These are phyloP conservation scores for Helicoverpa assulta DNA, from an alignment of 2,888 invertebrate genomes.

Conservation along the genomic window DNA sequence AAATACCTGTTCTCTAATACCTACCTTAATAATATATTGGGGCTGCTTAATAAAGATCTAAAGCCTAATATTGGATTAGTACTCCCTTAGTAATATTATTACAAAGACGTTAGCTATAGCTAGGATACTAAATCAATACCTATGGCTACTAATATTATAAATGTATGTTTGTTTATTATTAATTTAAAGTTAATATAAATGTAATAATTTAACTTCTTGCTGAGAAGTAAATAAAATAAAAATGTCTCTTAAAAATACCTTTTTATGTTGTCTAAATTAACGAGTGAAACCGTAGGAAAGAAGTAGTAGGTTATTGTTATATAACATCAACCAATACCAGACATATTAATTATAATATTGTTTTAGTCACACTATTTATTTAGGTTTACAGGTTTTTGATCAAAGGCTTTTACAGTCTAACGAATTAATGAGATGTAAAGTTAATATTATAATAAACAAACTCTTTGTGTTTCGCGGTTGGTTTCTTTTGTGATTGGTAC, in stretches of 20 bases:
- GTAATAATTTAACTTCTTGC: no score
- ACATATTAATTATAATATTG: not conserved
- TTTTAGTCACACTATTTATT: constrained; percentile 22
- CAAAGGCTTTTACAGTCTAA: constrained; percentile 17
- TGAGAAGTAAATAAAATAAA: no score
- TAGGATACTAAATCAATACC: constrained; percentile 15
- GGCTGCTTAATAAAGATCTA: not conserved
- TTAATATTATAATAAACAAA: constrained; percentile 29
- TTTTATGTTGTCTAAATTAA: no score
- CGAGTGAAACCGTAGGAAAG: no score
- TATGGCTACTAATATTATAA: no score
- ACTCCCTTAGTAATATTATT: constrained; percentile 6
- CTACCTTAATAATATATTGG: not conserved
- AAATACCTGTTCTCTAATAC: constrained; percentile 3
- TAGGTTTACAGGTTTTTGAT: constrained; percentile 17
- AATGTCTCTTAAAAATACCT: no score
- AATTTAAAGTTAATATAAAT: no score
- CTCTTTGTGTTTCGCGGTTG: constrained; percentile 3
- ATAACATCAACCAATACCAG: no score
- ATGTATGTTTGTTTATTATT: no score
- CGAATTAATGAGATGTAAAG: constrained; percentile 38
- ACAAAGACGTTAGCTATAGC: not conserved
- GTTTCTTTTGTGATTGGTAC: no score
- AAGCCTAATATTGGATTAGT: not conserved
- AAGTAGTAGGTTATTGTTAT: no score